Conservation (phyloP, 1,140 invertebrate genomes). For the Megathymus violae region DNA sequence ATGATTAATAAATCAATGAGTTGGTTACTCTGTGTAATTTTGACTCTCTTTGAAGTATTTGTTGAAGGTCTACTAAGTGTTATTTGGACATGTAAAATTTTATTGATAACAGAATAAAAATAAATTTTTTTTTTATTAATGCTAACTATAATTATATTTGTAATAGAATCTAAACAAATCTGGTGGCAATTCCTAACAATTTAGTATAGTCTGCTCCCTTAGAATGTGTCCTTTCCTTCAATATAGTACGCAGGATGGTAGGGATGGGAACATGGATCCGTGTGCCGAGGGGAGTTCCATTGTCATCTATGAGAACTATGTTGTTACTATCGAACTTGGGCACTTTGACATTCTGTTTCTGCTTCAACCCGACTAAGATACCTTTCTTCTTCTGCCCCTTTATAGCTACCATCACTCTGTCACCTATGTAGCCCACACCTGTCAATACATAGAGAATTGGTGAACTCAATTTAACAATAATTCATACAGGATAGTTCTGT, state of each 20-base stretch:
- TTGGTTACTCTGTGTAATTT: too few relatives aligned
- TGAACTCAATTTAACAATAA: too few relatives aligned
- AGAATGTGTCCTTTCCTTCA: slow-evolving; percentile 91
- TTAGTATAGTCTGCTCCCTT: slow-evolving; percentile 98
- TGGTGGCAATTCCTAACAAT: slow-evolving; percentile 95
- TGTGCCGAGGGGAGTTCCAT: slow-evolving; percentile 95
- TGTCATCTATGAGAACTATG: slow-evolving; percentile 97
- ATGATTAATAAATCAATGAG: too few relatives aligned
- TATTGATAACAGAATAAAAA: too few relatives aligned
- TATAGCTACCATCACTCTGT: slow-evolving; percentile 97
- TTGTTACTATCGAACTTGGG: slow-evolving; percentile 99
- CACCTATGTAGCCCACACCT: slow-evolving; percentile 87
- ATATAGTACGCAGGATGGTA: slow-evolving; percentile 93
- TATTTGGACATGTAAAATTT: too few relatives aligned
- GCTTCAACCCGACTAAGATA: slow-evolving; percentile 96
- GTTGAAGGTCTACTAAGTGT: too few relatives aligned
- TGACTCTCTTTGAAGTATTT: too few relatives aligned
- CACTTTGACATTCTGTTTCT: slow-evolving; percentile 91
- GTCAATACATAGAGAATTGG: too few relatives aligned
- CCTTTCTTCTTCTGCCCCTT: slow-evolving; percentile 98
- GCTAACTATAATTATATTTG: too few relatives aligned
- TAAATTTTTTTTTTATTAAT: too few relatives aligned
- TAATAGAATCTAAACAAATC: slow-evolving; percentile 90
- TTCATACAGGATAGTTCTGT: too few relatives aligned
- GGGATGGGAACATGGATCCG: slow-evolving; percentile 98